Evolutionary conservation across 2,797 vertebrate species (phyloP).

Genomic region (Urophycis tenuis): DNA sequence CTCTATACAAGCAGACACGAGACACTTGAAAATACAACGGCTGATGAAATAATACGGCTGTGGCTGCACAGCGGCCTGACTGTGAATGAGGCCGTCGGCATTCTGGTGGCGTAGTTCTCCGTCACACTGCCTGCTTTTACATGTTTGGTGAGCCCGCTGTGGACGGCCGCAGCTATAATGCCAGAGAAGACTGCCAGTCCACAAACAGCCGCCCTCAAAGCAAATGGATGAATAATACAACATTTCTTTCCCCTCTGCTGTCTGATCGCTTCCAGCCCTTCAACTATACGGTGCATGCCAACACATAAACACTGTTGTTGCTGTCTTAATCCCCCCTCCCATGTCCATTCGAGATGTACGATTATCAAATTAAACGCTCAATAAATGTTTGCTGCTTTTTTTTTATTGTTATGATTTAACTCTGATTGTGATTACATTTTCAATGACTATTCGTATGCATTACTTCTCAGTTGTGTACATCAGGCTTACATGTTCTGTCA

Average conservation of each 20-base stretch:
- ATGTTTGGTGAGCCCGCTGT: slow-evolving; percentile 51
- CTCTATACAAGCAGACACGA: slow-evolving; percentile 27
- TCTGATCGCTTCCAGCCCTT: slow-evolving; percentile 32
- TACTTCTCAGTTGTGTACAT: not conserved
- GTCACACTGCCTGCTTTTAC: slow-evolving; percentile 53
- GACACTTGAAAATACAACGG: slow-evolving; percentile 47
- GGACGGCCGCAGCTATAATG: slow-evolving; percentile 38
- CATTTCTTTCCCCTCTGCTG: slow-evolving; percentile 33
- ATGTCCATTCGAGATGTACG: slow-evolving; percentile 34
- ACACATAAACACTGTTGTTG: slow-evolving; percentile 26
- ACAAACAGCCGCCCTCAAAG: slow-evolving; percentile 48
- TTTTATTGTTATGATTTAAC: slow-evolving; percentile 30
- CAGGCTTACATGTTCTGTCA: not conserved
- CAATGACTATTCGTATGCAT: slow-evolving; percentile 14
- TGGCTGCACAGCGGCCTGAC: slow-evolving; percentile 40
- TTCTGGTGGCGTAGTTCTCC: slow-evolving; percentile 35
- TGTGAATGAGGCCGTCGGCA: slow-evolving; percentile 60
- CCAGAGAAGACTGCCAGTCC: slow-evolving; percentile 40
- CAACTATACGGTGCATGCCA: slow-evolving; percentile 33
- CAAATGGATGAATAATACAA: slow-evolving; percentile 37
- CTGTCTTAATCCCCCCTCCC: slow-evolving; percentile 29
- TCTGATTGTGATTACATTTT: slow-evolving; percentile 43
- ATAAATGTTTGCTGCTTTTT: slow-evolving; percentile 36
- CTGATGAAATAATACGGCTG: slow-evolving; percentile 50
- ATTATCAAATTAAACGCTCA: slow-evolving; percentile 49